Base-by-base conservation (phyloP, 1,140 invertebrate species). In the Ooceraea biroi region DNA sequence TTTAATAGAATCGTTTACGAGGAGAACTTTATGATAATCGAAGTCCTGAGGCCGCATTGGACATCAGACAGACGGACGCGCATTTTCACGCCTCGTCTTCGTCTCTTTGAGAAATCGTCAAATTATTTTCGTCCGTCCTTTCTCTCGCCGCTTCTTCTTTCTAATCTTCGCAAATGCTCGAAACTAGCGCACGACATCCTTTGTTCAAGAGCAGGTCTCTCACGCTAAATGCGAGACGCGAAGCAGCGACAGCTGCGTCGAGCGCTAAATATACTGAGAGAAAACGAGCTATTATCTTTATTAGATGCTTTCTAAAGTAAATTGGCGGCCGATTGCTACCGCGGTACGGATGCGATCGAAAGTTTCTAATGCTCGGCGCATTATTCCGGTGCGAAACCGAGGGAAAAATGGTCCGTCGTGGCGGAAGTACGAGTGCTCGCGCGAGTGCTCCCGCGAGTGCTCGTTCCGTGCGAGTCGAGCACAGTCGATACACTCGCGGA, bases 1-100 rank as follows among this genome's bases (percentile, higher is more conserved):
- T 86, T 87, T 84, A 80, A 87, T 58, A 48, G 72, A 86, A 88
- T 87, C 73, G 25, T 84, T 84, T 57, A 82, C 66, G 44, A 44
- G 41, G 58, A 50, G 55, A 72, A 58, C 52, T 83, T 86, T 73
- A 69, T 48, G 66, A 80, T 87, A 73, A 87, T 88, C 72, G 55
- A 17, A 22, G 55, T n/a, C 68, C 44, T 3, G 27, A 7, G 46
- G 61, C 3, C 27, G 48, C n/a, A 11, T 52, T 12, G 44, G 25
- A 78, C 7, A n/a, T n/a, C n/a, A 7, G 36, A 36, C 36, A 36
- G 2, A 7, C 7, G 36, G 36, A 10, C 22, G 46, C 10, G 25
- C 50, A 12, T 69, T 46, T 30, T 10, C 22, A 48, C 11, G 27
- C 19, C 19, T 12, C 27, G 60, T 5, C 25, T 7, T 36, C n/a